A percentile compares a stretch with the other conserved stretches of the same genome.
Evolutionary conservation across 2,797 vertebrate species (phyloP).

Genomic region (Sebastes minor): DNA sequence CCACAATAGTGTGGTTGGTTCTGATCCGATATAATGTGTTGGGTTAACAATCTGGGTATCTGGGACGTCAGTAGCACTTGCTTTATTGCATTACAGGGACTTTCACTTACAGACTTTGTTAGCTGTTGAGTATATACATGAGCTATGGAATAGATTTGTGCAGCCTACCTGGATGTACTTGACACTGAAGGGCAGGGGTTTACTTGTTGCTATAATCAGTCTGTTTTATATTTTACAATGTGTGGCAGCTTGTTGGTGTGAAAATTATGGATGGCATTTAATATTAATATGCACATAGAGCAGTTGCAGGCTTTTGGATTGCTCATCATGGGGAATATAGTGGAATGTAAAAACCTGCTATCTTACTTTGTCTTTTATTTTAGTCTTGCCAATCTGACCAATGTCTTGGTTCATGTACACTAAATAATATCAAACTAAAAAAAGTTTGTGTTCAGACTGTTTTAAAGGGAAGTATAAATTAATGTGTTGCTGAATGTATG

Average conservation of each 20-base stretch:
- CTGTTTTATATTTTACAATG: background rate
- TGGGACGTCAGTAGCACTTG: background rate
- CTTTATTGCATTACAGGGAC: background rate
- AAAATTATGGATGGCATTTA: background rate
- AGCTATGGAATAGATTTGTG: background rate
- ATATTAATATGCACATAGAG: background rate
- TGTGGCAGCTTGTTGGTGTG: background rate
- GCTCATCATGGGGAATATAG: background rate
- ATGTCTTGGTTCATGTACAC: background rate
- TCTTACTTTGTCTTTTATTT: background rate
- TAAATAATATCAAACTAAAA: background rate
- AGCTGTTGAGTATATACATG: background rate
- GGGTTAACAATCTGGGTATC: background rate
- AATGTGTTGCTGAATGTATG: background rate
- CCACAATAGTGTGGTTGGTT: constrained; percentile 2
- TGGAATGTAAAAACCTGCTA: background rate
- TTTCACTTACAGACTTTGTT: background rate
- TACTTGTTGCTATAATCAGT: background rate
- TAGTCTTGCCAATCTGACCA: background rate
- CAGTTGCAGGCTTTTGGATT: background rate
- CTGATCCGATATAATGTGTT: background rate
- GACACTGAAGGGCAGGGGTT: background rate
- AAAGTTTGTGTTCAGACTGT: background rate
- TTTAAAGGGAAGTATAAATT: background rate
- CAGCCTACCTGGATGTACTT: background rate